Conservation (phyloP, 2,888 invertebrate genomes). For the Tridacna crocea region DNA sequence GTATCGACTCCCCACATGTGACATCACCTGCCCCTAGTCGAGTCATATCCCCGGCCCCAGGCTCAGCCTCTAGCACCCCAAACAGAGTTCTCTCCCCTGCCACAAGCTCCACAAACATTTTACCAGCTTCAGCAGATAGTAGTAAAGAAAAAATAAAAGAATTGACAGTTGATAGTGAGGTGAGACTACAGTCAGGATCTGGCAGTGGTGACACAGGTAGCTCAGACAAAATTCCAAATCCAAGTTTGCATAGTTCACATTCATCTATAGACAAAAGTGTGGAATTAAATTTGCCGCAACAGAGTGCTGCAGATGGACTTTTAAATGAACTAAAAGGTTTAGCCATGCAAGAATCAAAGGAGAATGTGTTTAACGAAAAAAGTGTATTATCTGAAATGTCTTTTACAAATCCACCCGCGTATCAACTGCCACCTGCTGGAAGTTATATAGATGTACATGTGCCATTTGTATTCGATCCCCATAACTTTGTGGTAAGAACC, state of each 20-base stretch:
- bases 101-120: neutral
- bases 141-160: neutral
- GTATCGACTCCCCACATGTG: slow-evolving; percentile 41
- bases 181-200: neutral
- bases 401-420: neutral
- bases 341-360: neutral
- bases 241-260: neutral
- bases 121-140: neutral
- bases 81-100: slow-evolving; percentile 35
- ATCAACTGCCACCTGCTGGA: slow-evolving; percentile 58
- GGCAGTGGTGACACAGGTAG: neutral
- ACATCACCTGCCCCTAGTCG: slow-evolving; percentile 33
- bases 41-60: slow-evolving; percentile 31
- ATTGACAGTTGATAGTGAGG: neutral
- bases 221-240: neutral
- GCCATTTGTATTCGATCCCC: slow-evolving; percentile 65
- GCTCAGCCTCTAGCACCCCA: slow-evolving; percentile 35
- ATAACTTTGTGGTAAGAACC: slow-evolving; percentile 73
- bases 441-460: slow-evolving; percentile 70
- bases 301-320: neutral
- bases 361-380: neutral
- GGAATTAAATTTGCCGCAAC: neutral
- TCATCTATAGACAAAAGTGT: neutral
- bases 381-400: neutral
- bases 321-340: neutral